Evolutionary conservation across 2,888 invertebrate species (phyloP).

Genomic region (Ashinkailepas kermadecensis): DNA sequence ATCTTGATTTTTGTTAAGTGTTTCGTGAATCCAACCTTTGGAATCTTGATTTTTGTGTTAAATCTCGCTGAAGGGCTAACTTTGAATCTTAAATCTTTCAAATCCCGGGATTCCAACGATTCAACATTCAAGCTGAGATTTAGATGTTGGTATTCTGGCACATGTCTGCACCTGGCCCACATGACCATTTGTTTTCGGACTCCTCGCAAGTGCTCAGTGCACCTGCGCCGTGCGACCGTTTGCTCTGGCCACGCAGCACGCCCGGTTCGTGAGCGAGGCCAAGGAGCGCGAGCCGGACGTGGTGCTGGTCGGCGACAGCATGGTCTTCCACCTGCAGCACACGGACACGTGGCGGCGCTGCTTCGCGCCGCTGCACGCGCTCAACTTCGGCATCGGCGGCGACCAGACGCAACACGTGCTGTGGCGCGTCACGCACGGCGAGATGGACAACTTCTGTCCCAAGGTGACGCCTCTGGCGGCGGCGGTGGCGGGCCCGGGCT

Average conservation of each 20-base stretch:
- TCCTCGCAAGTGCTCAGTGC: too few relatives aligned
- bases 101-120: too few relatives aligned
- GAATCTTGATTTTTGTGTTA: too few relatives aligned
- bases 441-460: constrained; percentile 77
- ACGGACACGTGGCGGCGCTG: constrained; percentile 81
- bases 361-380: constrained; percentile 83
- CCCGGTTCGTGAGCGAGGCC: constrained; percentile 72
- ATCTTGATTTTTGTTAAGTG: too few relatives aligned
- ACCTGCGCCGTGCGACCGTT: too few relatives aligned
- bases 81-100: too few relatives aligned
- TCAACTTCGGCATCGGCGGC: constrained; percentile 82
- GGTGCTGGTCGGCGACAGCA: constrained; percentile 81
- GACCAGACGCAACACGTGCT: constrained; percentile 82
- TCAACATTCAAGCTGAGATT: too few relatives aligned
- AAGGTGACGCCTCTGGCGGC: constrained; percentile 70
- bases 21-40: too few relatives aligned
- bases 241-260: constrained; percentile 54
- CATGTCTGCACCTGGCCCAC: too few relatives aligned
- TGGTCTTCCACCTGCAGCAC: constrained; percentile 70
- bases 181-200: too few relatives aligned
- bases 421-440: constrained; percentile 83
- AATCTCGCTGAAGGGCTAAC: too few relatives aligned
- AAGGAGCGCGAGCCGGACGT: constrained; percentile 88
- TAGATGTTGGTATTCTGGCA: too few relatives aligned
- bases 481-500: constrained; percentile 54